Percentiles rank a stretch among this genome's conserved stretches.
phyloP scores from a whole-genome alignment of 2,888 invertebrate species.

The Didymodactylos carnosus region DNA sequence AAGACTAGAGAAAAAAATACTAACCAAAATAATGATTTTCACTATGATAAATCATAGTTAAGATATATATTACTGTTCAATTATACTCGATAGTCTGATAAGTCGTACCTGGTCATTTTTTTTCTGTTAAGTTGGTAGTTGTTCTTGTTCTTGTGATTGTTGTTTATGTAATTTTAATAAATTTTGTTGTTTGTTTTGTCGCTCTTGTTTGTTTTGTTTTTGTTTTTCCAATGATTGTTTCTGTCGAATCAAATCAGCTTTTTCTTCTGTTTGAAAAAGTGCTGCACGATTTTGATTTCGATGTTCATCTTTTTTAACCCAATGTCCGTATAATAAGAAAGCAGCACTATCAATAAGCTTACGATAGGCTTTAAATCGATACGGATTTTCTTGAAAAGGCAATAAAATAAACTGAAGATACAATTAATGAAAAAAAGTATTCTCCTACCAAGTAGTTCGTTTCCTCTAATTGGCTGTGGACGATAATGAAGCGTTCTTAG shows the following conservation, averaged over 20 bases:
- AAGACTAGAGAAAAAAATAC: no score
- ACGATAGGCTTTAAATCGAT: constrained; percentile 63
- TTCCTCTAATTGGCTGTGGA: constrained; percentile 48
- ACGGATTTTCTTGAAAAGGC: constrained; percentile 52
- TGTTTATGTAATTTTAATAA: no score
- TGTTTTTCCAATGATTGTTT: not conserved
- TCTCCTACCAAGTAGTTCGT: not conserved
- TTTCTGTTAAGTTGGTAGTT: no score
- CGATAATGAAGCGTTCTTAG: constrained; percentile 62
- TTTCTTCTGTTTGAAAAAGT: constrained; percentile 53
- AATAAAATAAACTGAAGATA: not conserved
- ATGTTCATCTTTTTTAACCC: constrained; percentile 97
- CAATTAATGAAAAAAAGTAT: not conserved
- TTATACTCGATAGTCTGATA: no score
- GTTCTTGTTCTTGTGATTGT: no score
- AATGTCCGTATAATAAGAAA: constrained; percentile 93
- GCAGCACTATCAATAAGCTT: constrained; percentile 58
- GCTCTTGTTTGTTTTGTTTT: no score
- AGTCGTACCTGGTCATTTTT: no score
- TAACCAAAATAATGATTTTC: no score
- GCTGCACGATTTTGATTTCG: constrained; percentile 73
- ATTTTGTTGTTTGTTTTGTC: no score
- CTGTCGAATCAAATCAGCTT: constrained; percentile 5
- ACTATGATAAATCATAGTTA: no score
- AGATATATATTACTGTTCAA: no score